Evolutionary conservation across 1,140 invertebrate genomes (phyloP).

Genomic region (Eriosoma lanigerum): DNA sequence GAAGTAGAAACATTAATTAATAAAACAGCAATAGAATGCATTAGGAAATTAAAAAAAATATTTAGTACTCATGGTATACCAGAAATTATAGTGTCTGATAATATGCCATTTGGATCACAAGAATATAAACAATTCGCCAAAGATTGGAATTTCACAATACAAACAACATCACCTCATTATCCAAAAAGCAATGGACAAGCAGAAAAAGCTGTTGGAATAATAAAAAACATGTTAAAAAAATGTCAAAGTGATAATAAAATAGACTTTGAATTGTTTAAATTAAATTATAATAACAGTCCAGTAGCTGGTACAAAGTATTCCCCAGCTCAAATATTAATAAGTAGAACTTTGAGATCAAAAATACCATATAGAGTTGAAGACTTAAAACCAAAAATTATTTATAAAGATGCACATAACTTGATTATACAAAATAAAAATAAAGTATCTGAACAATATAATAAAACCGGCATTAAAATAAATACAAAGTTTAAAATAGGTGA

Average conservation of each 20-base stretch:
- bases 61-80: slow-evolving; percentile 57
- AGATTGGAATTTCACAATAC: slow-evolving; percentile 39
- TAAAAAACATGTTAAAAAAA: slow-evolving; percentile 30
- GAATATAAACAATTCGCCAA: slow-evolving; percentile 48
- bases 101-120: slow-evolving; percentile 53
- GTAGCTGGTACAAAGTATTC: slow-evolving; percentile 34
- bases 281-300: slow-evolving; percentile 26
- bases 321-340: slow-evolving; percentile 46
- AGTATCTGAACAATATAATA: neutral
- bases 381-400: neutral
- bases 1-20: neutral
- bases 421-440: neutral
- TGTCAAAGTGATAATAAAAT: neutral
- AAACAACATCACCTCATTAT: slow-evolving; percentile 48
- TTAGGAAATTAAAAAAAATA: slow-evolving; percentile 51
- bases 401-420: neutral
- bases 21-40: neutral
- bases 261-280: slow-evolving; percentile 42
- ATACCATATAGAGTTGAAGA: neutral
- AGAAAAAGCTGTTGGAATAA: slow-evolving; percentile 48
- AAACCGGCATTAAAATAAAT: neutral
- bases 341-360: slow-evolving; percentile 14
- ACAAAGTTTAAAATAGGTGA: neutral
- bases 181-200: slow-evolving; percentile 49
- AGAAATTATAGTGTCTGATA: slow-evolving; percentile 55